phyloP scores from a whole-genome alignment of 1,140 invertebrate genomes.

The Leptestheria dahalacensis region DNA sequence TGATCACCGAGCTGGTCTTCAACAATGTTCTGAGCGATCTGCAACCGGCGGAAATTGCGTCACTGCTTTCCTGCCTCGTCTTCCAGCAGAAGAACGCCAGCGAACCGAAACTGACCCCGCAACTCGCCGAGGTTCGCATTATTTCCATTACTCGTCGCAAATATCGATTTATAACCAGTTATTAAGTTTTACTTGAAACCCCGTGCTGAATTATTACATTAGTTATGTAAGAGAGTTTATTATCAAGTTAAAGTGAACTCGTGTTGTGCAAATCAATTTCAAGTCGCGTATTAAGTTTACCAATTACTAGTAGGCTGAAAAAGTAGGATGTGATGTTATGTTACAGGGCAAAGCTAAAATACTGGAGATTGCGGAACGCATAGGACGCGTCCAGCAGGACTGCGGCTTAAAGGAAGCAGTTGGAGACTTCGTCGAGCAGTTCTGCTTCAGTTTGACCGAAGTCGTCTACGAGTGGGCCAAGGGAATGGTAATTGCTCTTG shows the following conservation, averaged over 20 bases:
- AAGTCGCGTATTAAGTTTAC: too few relatives aligned
- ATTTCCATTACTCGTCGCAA: neutral
- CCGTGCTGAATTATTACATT: too few relatives aligned
- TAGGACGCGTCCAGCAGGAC: conserved; percentile 38
- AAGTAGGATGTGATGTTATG: too few relatives aligned
- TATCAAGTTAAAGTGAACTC: too few relatives aligned
- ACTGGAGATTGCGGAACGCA: conserved; percentile 32
- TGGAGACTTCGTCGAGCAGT: conserved; percentile 40
- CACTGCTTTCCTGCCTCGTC: conserved; percentile 75
- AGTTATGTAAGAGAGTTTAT: too few relatives aligned
- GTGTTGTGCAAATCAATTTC: too few relatives aligned
- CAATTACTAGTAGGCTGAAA: too few relatives aligned
- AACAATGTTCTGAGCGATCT: conserved; percentile 76
- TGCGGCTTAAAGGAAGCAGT: conserved; percentile 36
- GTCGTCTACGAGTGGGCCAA: conserved; percentile 93
- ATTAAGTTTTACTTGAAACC: too few relatives aligned
- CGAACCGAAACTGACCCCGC: conserved; percentile 36
- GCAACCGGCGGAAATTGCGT: conserved; percentile 78
- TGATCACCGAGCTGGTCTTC: conserved; percentile 92
- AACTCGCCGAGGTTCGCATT: conserved; percentile 30
- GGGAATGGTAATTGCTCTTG: conserved; percentile 44
- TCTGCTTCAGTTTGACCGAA: conserved; percentile 81
- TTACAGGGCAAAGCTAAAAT: conserved; percentile 39
- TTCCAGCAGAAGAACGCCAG: conserved; percentile 64
- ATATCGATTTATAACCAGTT: too few relatives aligned